Evolutionary conservation across 2,888 invertebrate genomes (phyloP).

Genomic region (Glaucopsyche alexis): DNA sequence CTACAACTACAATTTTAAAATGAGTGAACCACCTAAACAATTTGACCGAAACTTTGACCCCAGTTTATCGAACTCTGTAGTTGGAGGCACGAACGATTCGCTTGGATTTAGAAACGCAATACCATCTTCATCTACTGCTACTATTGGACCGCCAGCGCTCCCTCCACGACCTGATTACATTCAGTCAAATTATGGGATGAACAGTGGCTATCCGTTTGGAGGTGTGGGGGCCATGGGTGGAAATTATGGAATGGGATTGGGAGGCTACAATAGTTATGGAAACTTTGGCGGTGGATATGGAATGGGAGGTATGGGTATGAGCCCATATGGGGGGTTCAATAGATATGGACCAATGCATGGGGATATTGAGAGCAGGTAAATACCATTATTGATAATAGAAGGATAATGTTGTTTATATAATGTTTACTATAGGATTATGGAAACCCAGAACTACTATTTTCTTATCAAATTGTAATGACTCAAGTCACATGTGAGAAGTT

Average conservation of each 20-base stretch:
- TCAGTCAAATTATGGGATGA: constrained; percentile 55
- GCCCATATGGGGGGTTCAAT: constrained; percentile 67
- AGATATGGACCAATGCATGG: constrained; percentile 70
- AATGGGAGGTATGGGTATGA: constrained; percentile 46
- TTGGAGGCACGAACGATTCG: constrained; percentile 43
- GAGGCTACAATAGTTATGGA: constrained; percentile 41
- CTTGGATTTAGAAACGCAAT: constrained; percentile 55
- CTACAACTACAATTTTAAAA: constrained; percentile 38
- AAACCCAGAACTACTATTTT: not conserved
- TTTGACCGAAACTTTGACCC: constrained; percentile 55
- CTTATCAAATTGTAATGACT: not conserved
- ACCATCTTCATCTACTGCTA: constrained; percentile 51
- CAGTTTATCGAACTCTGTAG: constrained; percentile 52
- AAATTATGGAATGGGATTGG: constrained; percentile 41
- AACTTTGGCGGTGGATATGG: constrained; percentile 51
- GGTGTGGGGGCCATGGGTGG: constrained; percentile 46
- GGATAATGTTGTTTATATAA: constrained; percentile 30
- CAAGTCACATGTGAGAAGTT: not conserved
- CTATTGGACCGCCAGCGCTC: constrained; percentile 50
- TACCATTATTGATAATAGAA: constrained; percentile 30
- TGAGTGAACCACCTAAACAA: constrained; percentile 61
- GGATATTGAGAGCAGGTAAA: constrained; percentile 83
- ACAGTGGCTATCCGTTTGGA: constrained; percentile 46
- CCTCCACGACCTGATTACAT: constrained; percentile 63
- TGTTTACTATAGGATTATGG: not conserved